A percentile compares a stretch with the other conserved stretches of the same genome.
Evolutionary conservation across 1,140 invertebrate genomes (phyloP).

Genomic region (Drosophila rufa): DNA sequence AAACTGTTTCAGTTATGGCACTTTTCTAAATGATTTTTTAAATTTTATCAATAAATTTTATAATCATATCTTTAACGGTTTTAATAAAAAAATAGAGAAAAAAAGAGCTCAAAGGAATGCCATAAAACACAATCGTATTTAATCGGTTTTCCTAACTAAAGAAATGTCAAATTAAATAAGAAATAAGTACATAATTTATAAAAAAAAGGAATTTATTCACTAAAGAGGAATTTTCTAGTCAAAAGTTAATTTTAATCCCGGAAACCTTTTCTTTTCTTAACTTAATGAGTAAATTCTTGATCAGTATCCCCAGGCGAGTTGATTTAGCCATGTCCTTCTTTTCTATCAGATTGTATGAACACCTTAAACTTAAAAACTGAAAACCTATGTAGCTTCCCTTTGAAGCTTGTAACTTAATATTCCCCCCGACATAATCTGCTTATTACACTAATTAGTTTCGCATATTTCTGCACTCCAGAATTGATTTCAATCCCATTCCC

Average conservation of each 20-base stretch:
- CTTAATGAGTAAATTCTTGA: neutral
- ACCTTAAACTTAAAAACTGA: too few relatives aligned
- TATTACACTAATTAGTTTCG: conserved; percentile 4
- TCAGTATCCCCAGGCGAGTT: neutral
- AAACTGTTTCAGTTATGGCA: neutral
- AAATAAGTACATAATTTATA: neutral
- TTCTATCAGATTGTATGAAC: too few relatives aligned
- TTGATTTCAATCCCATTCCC: neutral
- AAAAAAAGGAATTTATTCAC: neutral
- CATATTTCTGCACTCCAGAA: neutral
- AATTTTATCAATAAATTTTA: too few relatives aligned
- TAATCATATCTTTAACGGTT: too few relatives aligned
- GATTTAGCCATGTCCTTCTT: neutral
- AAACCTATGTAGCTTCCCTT: neutral
- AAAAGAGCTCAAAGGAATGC: too few relatives aligned
- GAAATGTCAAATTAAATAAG: neutral
- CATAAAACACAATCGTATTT: too few relatives aligned
- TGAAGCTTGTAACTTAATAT: neutral
- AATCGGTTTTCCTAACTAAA: too few relatives aligned
- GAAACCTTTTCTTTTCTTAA: neutral
- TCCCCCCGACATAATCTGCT: neutral
- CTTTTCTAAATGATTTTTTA: too few relatives aligned
- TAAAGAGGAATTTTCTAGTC: neutral
- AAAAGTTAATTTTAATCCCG: neutral
- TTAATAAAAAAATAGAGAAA: too few relatives aligned